Base-by-base conservation (phyloP, 2,113 vertebrate species). In the Brachypteracias leptosomus region DNA sequence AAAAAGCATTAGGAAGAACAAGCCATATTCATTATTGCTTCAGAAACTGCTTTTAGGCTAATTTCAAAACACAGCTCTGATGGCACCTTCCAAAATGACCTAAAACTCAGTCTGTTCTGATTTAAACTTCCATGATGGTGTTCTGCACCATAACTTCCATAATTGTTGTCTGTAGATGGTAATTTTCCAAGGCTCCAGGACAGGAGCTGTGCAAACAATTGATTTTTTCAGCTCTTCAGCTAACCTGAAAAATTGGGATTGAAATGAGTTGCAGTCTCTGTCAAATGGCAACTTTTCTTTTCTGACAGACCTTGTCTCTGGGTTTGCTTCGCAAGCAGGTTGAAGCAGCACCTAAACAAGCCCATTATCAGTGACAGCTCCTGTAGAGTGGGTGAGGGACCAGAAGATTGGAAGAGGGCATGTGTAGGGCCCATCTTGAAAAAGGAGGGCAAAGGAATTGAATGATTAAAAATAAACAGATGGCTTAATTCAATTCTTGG, bases 171-270 rank as follows among this genome's bases (percentile, higher is more conserved):
- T 95, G 66, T 68, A 82, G 29, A 89, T 49, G 26, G 13, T 46
- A 79, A 89, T 94, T 96, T 95, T 91, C 74, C 40, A 88, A 91
- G 36, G 65, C 36, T 89, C 10, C 40, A 54, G 66, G n/a, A 91
- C 26, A 92, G 36, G 31, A 89, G 3, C 36, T 84, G 49, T 57
- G 44, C 54, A 88, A 89, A 82, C 24, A 90, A 88, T 88, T 83
- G 54, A 59, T 79, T 83, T 85, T 90, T 85, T 73, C 28, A 49
- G 16, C 31, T 93, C 58, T 83, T 91, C 62, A 93, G 25, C 31
- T 90, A 79, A 85, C 71, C 66, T 92, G 74, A 88, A 79, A 85
- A 73, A 88, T 2, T 68, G 66, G 88, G 66, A 82, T 52, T 85
- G 35, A 85, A 89, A 85, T 40, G 18, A 75, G 7, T 68, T 79